A percentile compares a stretch with the other conserved stretches of the same genome.
Conservation (phyloP, 1,140 invertebrate genomes). For the Agrypnia vestita region DNA sequence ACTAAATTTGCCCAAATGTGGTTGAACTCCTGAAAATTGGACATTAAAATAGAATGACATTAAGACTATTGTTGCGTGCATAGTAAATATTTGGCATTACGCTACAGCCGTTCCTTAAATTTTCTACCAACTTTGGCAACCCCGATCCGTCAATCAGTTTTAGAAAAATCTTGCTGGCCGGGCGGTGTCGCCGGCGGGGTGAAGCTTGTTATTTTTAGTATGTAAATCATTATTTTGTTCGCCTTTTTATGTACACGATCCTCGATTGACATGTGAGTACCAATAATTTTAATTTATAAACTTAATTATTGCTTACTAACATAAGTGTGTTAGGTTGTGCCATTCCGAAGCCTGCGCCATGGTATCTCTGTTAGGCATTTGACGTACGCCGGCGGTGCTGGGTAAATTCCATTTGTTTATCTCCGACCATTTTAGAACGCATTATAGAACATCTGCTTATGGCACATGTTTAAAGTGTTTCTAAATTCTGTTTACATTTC, state of each 20-base stretch:
- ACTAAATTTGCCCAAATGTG: too few relatives aligned
- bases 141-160: slow-evolving; percentile 39
- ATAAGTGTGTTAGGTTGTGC: background rate
- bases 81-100: too few relatives aligned
- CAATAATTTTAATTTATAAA: background rate
- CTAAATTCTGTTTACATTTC: background rate
- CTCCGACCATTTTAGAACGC: slow-evolving; percentile 50
- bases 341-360: slow-evolving; percentile 2
- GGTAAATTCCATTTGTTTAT: slow-evolving; percentile 54
- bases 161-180: background rate
- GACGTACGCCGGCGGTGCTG: slow-evolving; percentile 41
- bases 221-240: slow-evolving; percentile 37
- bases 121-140: slow-evolving; percentile 10
- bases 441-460: slow-evolving; percentile 46
- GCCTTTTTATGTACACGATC: slow-evolving; percentile 22
- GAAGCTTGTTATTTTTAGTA: slow-evolving; percentile 46
- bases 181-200: slow-evolving; percentile 16
- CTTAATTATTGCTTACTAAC: background rate
- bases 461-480: slow-evolving; percentile 35
- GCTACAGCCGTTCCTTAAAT: too few relatives aligned
- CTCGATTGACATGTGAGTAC: slow-evolving; percentile 34
- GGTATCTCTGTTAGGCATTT: slow-evolving; percentile 34
- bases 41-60: too few relatives aligned
- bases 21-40: too few relatives aligned
- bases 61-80: too few relatives aligned